Conservation (phyloP, 2,113 vertebrate genomes). For the Chascanopsetta lugubris region DNA sequence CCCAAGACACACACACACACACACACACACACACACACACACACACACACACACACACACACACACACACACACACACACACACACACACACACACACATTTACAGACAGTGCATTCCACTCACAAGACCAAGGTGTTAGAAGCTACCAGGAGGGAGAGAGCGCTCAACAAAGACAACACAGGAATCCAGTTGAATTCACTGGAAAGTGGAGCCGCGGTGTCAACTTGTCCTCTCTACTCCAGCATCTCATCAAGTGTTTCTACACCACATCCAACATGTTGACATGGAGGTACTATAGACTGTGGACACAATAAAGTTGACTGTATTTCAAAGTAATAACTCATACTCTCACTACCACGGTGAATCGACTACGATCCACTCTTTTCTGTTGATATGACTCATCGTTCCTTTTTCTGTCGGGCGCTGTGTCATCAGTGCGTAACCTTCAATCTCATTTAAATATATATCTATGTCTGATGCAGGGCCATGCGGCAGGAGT, state of each 20-base stretch:
- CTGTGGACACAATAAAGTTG: too few species aligned
- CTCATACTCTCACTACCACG: too few species aligned
- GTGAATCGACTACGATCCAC: too few species aligned
- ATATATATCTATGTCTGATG: too few species aligned
- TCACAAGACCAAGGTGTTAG: slow-evolving; percentile 62
- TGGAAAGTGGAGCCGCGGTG: neutral
- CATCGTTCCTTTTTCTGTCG: too few species aligned
- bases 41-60: slow-evolving; percentile 42
- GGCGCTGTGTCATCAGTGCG: too few species aligned
- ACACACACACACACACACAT: slow-evolving; percentile 44
- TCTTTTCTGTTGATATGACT: too few species aligned
- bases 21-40: slow-evolving; percentile 40
- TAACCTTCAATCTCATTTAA: too few species aligned
- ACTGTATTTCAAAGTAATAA: too few species aligned
- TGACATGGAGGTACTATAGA: neutral
- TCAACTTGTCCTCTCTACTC: slow-evolving; percentile 2
- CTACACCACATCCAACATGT: neutral
- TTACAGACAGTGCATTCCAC: slow-evolving; percentile 67
- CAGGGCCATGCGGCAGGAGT: too few species aligned
- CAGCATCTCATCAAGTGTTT: neutral
- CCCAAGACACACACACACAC: slow-evolving; percentile 23
- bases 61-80: slow-evolving; percentile 48
- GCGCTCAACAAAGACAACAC: slow-evolving; percentile 32
- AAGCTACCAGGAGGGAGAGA: slow-evolving; percentile 42
- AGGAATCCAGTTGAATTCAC: slow-evolving; percentile 47